A percentile compares a stretch with the other conserved stretches of the same genome.
Evolutionary conservation across 64 coral and sea anemone genomes (phyloP).

Genomic region (Montipora foliosa): DNA sequence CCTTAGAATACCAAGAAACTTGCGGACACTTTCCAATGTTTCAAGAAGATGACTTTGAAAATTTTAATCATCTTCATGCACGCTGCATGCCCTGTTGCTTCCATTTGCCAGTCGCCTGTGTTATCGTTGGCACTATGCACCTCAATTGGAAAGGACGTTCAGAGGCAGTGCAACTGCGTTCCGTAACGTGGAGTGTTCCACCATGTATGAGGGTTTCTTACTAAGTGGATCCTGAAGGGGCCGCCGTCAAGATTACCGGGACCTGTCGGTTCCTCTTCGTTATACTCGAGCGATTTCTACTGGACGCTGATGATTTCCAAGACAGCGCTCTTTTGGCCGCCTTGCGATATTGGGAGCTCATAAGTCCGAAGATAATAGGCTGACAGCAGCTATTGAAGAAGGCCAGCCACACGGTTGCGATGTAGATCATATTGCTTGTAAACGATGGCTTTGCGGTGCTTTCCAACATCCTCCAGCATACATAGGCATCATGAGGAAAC

Average conservation of each 20-base stretch:
- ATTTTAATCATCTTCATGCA: too few relatives aligned
- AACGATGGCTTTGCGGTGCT: neutral
- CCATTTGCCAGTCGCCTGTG: too few relatives aligned
- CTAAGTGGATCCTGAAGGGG: neutral
- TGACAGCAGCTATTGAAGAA: slow-evolving; percentile 77
- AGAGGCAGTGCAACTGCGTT: too few relatives aligned
- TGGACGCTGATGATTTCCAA: neutral
- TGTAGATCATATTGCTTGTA: slow-evolving; percentile 34
- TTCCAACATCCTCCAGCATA: slow-evolving; percentile 29
- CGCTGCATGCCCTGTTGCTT: too few relatives aligned
- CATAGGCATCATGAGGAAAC: slow-evolving; percentile 49
- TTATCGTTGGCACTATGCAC: too few relatives aligned
- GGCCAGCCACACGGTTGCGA: slow-evolving; percentile 50
- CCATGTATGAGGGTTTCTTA: too few relatives aligned
- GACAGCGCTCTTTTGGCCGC: slow-evolving; percentile 63
- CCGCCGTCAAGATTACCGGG: neutral
- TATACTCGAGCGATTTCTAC: neutral
- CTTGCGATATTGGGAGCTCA: slow-evolving; percentile 77
- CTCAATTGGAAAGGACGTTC: too few relatives aligned
- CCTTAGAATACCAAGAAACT: too few relatives aligned
- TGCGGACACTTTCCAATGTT: too few relatives aligned
- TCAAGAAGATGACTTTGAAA: too few relatives aligned
- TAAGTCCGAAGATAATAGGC: slow-evolving; percentile 81
- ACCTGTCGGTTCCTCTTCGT: neutral
- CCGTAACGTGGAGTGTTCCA: too few relatives aligned